Base-by-base conservation (phyloP, 1,140 invertebrate species). In the Drosophila busckii region DNA sequence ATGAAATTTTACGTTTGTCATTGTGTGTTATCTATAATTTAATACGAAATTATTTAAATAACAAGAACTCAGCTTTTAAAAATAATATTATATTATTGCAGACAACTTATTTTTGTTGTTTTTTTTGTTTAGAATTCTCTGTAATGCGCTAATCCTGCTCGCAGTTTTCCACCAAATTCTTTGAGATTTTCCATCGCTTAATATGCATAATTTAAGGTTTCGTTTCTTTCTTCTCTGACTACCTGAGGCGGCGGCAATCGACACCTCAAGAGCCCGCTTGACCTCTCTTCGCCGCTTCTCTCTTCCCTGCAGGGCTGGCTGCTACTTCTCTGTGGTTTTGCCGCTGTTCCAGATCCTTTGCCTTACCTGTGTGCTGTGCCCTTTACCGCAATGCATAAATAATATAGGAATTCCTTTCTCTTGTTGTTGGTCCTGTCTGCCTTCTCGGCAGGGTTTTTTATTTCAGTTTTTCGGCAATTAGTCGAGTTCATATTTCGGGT, bases 381-480 rank as follows among this genome's bases (percentile, higher is more conserved):
- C 9, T 34, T 62, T 61, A 46, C 49, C 61, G 54, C 41, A 55
- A 52, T 41, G 46, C 45, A 70, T 65, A 70, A 61, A 66, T 71
- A 58, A 71, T 35, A n/a, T n/a, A 26, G 37, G 19, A 37, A 19
- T 45, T 12, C 41, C 60, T 50, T 15, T 49, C 45, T 68, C 32
- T 63, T 63, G 40, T n/a, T 35, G 42, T 26, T 16, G 13, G 23
- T 42, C 31, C 25, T 1, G 3, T 6, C 13, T 12, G 16, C 10
- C n/a, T n/a, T n/a, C n/a, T n/a, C n/a, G n/a, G 19, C 26, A 54
- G 25, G 41, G 50, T 37, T 59, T 52, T 42, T 45, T 22, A 45
- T 68, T 75, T 60, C 45, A 52, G 59, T 68, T 73, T 73, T 73
- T 65, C 44, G 60, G 53, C 48, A 75, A 75, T 75, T 75, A 69